Conservation (phyloP, 2,797 vertebrate species). For the Myripristis jacobus region DNA sequence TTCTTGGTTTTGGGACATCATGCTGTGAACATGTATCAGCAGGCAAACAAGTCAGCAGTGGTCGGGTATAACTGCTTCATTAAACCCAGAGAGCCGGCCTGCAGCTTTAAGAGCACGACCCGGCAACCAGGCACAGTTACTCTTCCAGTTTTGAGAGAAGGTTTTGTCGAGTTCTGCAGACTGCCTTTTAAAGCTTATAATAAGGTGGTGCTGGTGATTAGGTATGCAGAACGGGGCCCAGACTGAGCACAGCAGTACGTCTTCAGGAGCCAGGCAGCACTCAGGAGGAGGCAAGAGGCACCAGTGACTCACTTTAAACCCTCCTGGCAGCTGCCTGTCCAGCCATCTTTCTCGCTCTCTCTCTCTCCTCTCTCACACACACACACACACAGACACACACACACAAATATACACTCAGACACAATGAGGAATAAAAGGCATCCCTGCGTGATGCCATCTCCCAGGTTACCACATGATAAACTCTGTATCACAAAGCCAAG, state of each 20-base stretch:
- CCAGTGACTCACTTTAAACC: constrained; percentile 17
- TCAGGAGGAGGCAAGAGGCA: constrained; percentile 17
- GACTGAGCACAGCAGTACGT: constrained; percentile 36
- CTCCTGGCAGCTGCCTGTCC: constrained; percentile 44
- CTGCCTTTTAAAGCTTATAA: constrained; percentile 39
- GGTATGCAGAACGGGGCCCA: constrained; percentile 32
- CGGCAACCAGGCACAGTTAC: neutral
- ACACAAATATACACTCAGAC: neutral
- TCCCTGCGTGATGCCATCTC: constrained; percentile 46
- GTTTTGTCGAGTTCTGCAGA: constrained; percentile 13
- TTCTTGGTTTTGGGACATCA: neutral
- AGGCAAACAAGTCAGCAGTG: constrained; percentile 12
- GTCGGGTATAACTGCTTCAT: constrained; percentile 4
- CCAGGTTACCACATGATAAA: constrained; percentile 29
- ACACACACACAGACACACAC: neutral
- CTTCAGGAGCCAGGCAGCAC: constrained; percentile 31
- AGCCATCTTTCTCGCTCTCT: constrained; percentile 17
- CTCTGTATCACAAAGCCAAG: constrained; percentile 21
- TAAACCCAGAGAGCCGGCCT: neutral
- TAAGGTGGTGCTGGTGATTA: constrained; percentile 33
- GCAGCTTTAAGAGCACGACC: constrained; percentile 13
- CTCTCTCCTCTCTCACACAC: constrained; percentile 1
- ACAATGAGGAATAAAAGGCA: neutral
- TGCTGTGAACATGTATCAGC: neutral
- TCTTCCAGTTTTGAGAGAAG: constrained; percentile 2